Evolutionary conservation across 2,113 vertebrate genomes (phyloP), one percentile per base, ranked within the genome.

Genomic region (Dromaius novaehollandiae): DNA sequence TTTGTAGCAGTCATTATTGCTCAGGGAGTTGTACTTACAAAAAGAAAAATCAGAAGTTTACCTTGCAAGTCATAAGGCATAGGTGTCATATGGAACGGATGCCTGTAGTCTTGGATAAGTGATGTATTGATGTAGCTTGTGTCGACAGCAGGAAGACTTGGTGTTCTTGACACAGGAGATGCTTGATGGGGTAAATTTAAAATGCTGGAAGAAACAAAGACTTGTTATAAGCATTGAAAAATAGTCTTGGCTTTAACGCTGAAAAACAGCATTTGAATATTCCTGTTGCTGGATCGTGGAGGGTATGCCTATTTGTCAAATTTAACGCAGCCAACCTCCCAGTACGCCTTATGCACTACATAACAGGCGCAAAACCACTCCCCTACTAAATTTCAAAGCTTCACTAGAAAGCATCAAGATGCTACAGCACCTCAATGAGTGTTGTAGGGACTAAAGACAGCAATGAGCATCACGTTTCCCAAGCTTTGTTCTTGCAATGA

Each of bases 71-170:
- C 99, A 2, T 99, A 99, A 96, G 99, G 98, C 98, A 98, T 98
- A 22, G 99, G 98, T 38, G 98, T 97, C 98, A 98, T 98, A 60
- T 99, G 99, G 97, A 99, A 99, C 92, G 99, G 99, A 32, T 99
- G 99, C 94, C 99, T 98, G 90, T 99, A 99, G 98, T 99, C 99
- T 94, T 99, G 99, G 97, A 99, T 99, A 6, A 99, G 98, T 0
- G 99, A 99, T 2, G 99, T 99, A 26, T 99, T 99, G 95, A 99
- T 99, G 98, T 99, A 99, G 97, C 98, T 99, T 88, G 99, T 98
- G 96, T 99, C 99, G 82, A 99, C 98, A 17, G 99, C 98, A 46
- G 99, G 99, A 95, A 99, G 99, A 97, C 99, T 99, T 10, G 99
- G 99, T 65, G 99, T 99, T 46, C 99, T 98, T 46, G 99, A 99